Conservation (phyloP, 2,113 vertebrate genomes). For the Glaucomys volans region DNA sequence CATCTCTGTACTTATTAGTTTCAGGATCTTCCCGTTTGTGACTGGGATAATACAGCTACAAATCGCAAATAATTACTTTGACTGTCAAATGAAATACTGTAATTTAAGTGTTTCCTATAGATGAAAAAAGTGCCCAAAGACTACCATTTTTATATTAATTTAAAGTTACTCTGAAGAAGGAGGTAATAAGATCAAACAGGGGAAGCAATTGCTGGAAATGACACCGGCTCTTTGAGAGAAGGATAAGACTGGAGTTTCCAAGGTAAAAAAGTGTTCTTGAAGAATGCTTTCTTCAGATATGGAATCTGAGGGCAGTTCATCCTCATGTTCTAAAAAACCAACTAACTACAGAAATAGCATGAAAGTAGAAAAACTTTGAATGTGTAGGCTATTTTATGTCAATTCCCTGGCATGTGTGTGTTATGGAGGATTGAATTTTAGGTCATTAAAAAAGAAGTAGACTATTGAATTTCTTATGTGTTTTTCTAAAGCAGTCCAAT, state of each 20-base stretch:
- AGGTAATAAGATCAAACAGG: neutral
- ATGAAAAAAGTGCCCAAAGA: neutral
- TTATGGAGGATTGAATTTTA: neutral
- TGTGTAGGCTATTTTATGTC: neutral
- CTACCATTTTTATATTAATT: conserved; percentile 36
- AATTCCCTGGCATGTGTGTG: neutral
- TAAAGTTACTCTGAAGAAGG: conserved; percentile 33
- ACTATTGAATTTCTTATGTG: neutral
- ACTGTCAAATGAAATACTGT: neutral
- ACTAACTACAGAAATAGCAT: neutral
- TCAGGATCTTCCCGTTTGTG: neutral
- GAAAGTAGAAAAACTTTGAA: neutral
- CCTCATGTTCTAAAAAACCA: neutral
- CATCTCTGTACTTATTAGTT: neutral
- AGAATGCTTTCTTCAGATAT: neutral
- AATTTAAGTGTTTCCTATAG: neutral
- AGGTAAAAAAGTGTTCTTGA: neutral
- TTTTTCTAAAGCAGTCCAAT: neutral
- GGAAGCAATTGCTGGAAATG: neutral
- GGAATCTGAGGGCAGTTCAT: neutral
- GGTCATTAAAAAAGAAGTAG: neutral
- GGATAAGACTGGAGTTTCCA: neutral
- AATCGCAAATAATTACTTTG: neutral
- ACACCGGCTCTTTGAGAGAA: neutral
- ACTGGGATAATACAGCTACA: neutral